These are phyloP conservation scores for Chloromyia formosa DNA, from an alignment of 2,888 invertebrate genomes.

Conservation along the genomic window DNA sequence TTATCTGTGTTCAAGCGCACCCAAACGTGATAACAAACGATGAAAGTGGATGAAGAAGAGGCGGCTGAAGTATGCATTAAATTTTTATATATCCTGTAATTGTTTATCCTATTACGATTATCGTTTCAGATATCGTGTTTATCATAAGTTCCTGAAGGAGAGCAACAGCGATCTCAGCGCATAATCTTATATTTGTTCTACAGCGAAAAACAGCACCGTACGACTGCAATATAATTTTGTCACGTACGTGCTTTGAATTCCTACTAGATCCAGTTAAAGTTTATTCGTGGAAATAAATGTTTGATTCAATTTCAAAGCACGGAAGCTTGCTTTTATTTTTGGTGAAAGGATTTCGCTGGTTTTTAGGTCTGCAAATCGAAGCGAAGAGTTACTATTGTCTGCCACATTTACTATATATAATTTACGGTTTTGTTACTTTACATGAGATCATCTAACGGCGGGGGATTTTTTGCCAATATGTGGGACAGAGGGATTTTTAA, in stretches of 20 bases:
- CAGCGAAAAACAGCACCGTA: not conserved
- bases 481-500: too few relatives aligned
- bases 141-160: not conserved
- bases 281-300: slow-evolving; percentile 4
- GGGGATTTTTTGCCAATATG: too few relatives aligned
- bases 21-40: too few relatives aligned
- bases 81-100: slow-evolving; percentile 17
- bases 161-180: not conserved
- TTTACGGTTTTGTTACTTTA: too few relatives aligned
- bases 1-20: too few relatives aligned
- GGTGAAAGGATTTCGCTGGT: too few relatives aligned
- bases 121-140: slow-evolving; percentile 3
- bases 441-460: too few relatives aligned
- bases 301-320: slow-evolving; percentile 1
- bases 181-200: not conserved
- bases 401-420: too few relatives aligned
- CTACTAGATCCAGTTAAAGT: not conserved
- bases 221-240: slow-evolving; percentile 7
- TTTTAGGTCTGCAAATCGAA: too few relatives aligned
- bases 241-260: not conserved
- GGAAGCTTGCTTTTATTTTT: too few relatives aligned
- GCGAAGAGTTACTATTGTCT: too few relatives aligned
- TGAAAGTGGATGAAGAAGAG: not conserved
- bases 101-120: slow-evolving; percentile 24
- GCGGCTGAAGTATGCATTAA: not conserved